A percentile compares a stretch with the other conserved stretches of the same genome.
Evolutionary conservation across 2,113 vertebrate genomes (phyloP).

Genomic region (Phalacrocorax carbo): DNA sequence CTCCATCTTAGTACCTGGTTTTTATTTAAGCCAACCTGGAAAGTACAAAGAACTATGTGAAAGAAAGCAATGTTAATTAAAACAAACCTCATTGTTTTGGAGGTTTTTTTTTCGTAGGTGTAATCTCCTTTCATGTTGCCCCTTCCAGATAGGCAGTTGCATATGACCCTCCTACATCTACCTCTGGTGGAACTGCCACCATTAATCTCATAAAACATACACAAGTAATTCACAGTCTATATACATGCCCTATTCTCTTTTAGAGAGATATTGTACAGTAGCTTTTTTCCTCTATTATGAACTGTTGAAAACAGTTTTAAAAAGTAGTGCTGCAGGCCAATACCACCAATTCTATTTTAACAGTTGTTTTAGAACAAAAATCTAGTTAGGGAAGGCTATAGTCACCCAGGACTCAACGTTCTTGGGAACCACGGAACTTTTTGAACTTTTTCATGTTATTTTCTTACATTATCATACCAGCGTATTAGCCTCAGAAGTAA

Average conservation of each 20-base stretch:
- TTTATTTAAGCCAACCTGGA: not conserved
- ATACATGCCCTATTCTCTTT: not conserved
- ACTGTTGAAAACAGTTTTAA: not conserved
- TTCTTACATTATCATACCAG: not conserved
- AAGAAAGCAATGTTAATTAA: not conserved
- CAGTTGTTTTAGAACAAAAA: not conserved
- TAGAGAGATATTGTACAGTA: not conserved
- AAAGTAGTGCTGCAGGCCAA: not conserved
- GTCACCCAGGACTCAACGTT: not conserved
- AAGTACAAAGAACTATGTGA: not conserved
- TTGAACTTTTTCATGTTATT: not conserved
- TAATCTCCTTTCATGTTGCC: not conserved
- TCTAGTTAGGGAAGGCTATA: not conserved
- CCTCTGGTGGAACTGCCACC: not conserved
- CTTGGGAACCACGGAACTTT: not conserved
- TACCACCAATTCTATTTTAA: not conserved
- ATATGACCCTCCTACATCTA: fast-evolving
- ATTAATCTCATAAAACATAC: not conserved
- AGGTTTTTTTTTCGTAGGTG: fast-evolving
- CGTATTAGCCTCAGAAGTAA: not conserved
- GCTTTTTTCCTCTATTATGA: fast-evolving
- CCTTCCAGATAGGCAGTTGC: not conserved
- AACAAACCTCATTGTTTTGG: not conserved
- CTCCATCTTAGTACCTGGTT: fast-evolving
- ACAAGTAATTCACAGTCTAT: not conserved